Evolutionary conservation across 2,888 invertebrate genomes (phyloP).

Genomic region (Spialia ferax): DNA sequence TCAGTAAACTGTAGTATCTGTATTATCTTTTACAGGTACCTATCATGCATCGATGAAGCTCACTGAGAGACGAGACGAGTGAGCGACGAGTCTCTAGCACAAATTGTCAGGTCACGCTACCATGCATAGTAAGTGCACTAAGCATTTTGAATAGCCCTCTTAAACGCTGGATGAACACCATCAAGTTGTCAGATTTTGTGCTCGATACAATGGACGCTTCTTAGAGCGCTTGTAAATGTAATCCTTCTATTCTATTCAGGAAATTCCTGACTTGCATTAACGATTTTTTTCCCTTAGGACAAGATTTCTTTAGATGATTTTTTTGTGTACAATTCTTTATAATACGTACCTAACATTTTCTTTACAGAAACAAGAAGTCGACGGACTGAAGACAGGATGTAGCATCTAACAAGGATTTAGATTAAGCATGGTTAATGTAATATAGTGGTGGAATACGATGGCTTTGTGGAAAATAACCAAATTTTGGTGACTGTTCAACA

Average conservation of each 20-base stretch:
- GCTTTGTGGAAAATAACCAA: no score
- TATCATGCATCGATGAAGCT: slow-evolving; percentile 37
- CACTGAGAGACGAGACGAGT: slow-evolving; percentile 25
- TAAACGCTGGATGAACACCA: slow-evolving; percentile 40
- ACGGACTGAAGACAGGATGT: no score
- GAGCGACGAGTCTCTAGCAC: slow-evolving; percentile 22
- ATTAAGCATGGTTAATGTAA: no score
- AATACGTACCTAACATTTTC: no score
- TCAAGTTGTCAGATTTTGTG: slow-evolving; percentile 36
- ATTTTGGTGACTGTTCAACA: no score
- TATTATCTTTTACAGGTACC: slow-evolving; percentile 21
- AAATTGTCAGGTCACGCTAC: slow-evolving; percentile 39
- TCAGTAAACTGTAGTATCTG: background rate
- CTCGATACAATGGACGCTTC: slow-evolving; percentile 22
- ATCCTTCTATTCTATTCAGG: slow-evolving; percentile 24
- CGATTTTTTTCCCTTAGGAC: background rate
- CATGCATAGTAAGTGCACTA: slow-evolving; percentile 39
- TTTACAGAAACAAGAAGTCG: no score
- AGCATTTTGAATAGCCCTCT: slow-evolving; percentile 39
- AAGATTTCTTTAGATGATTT: no score
- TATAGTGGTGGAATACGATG: no score
- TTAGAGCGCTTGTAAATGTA: slow-evolving; percentile 23
- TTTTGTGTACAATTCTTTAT: no score
- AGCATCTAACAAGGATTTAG: no score
- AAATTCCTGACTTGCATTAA: background rate